Conservation (phyloP, 2,797 vertebrate genomes). For the Peromyscus nudipes region DNA sequence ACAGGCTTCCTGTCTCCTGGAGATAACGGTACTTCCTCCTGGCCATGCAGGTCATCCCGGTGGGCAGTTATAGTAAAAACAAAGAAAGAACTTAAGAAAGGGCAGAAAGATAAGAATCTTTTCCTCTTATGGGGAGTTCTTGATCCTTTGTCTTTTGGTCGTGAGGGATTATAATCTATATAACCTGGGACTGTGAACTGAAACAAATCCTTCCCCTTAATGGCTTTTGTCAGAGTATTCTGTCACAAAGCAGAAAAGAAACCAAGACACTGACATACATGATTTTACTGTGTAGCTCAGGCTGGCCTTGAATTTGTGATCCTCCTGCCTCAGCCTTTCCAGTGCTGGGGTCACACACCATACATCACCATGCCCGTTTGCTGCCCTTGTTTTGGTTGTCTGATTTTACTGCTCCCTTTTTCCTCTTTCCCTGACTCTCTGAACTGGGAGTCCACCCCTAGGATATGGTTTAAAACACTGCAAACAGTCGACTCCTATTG, state of each 20-base stretch:
- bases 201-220: not conserved
- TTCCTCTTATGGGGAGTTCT: not conserved
- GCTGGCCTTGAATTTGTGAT: not conserved
- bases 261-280: not conserved
- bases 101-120: constrained; percentile 38
- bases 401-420: not conserved
- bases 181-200: not conserved
- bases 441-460: not conserved
- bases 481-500: not conserved
- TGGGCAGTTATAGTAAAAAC: not conserved
- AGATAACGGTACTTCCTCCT: not conserved
- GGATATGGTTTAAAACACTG: not conserved
- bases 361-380: not conserved
- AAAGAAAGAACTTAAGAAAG: not conserved
- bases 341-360: not conserved
- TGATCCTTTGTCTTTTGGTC: not conserved
- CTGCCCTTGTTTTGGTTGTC: not conserved
- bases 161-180: not conserved
- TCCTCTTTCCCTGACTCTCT: not conserved
- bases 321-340: not conserved
- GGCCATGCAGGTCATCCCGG: constrained; percentile 5
- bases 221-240: not conserved
- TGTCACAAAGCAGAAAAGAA: not conserved
- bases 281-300: not conserved
- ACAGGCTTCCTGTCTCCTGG: not conserved